phyloP scores from a whole-genome alignment of 2,113 vertebrate species.

The Glareola pratincola region DNA sequence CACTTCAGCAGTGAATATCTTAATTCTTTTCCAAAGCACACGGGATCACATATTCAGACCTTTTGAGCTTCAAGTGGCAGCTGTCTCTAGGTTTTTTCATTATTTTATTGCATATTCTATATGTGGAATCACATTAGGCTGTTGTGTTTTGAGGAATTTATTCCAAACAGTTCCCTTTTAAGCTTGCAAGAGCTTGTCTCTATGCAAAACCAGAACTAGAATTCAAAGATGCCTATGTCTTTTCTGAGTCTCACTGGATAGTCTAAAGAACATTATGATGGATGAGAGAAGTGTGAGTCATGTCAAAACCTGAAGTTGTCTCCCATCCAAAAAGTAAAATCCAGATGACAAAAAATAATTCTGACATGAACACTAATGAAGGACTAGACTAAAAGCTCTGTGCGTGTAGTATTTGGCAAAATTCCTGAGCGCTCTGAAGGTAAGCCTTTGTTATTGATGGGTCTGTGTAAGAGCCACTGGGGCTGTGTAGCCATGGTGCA shows the following conservation, averaged over 20 bases:
- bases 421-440: not conserved
- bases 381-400: not conserved
- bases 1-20: not conserved
- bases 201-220: not conserved
- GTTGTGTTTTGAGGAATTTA: not conserved
- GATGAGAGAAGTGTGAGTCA: rapidly evolving
- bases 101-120: not conserved
- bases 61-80: not conserved
- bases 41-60: not conserved
- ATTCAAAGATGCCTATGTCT: not conserved
- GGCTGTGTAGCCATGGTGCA: not conserved
- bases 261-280: not conserved
- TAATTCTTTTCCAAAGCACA: not conserved
- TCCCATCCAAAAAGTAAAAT: not conserved
- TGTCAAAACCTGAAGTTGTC: not conserved
- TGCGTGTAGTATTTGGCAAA: not conserved
- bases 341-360: not conserved
- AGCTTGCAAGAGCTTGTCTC: not conserved
- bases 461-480: not conserved
- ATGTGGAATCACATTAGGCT: not conserved
- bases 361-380: not conserved
- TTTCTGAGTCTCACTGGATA: not conserved
- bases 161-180: not conserved
- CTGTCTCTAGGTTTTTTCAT: not conserved
- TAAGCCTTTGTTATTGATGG: not conserved